These are phyloP conservation scores for Drosophila demipolita DNA, from an alignment of 2,888 invertebrate genomes.

Conservation along the genomic window DNA sequence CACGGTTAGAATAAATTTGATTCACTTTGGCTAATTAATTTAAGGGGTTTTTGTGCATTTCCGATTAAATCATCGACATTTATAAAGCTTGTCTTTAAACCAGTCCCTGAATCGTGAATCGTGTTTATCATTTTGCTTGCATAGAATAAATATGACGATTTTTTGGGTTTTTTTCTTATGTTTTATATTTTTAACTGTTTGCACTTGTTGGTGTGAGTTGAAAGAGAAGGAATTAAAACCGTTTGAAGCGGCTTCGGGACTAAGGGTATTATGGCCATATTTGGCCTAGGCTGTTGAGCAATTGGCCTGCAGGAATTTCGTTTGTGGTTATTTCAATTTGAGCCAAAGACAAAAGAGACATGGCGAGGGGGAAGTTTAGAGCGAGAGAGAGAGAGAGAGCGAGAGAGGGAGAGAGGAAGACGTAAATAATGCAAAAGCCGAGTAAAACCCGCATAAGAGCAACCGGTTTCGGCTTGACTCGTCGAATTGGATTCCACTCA, in stretches of 20 bases:
- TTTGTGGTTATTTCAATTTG: constrained; percentile 29
- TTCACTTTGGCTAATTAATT: not conserved
- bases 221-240: not conserved
- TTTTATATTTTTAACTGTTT: not conserved
- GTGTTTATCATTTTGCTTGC: constrained; percentile 19
- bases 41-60: constrained; percentile 1
- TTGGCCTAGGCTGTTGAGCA: constrained; percentile 23
- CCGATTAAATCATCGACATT: constrained; percentile 43
- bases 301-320: constrained; percentile 33
- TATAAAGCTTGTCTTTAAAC: constrained; percentile 40
- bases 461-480: constrained; percentile 30
- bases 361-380: not conserved
- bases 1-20: not conserved
- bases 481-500: constrained; percentile 25
- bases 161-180: not conserved
- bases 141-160: constrained; percentile 24
- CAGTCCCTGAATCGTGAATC: constrained; percentile 26
- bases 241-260: constrained; percentile 17
- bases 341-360: constrained; percentile 4
- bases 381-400: not conserved
- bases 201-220: not conserved
- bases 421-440: constrained; percentile 19
- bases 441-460: constrained; percentile 40
- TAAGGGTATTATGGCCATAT: constrained; percentile 17
- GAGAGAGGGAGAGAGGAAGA: not conserved